Evolutionary conservation across 2,888 invertebrate genomes (phyloP).

Genomic region (Amorpha juglandis): DNA sequence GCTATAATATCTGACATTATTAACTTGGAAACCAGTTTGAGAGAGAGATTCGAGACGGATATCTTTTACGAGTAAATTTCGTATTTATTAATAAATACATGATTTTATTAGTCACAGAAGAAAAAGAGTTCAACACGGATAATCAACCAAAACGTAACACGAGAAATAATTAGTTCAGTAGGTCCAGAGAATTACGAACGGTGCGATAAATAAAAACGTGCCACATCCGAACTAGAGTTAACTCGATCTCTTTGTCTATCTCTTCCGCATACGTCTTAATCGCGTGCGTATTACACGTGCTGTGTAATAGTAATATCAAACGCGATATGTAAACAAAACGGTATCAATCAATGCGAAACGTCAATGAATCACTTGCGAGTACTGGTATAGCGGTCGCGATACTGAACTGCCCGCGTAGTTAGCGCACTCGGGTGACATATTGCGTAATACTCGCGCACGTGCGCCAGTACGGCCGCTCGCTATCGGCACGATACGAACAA

Average conservation of each 20-base stretch:
- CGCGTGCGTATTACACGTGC: slow-evolving; percentile 23
- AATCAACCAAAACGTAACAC: not conserved
- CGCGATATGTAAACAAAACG: slow-evolving; percentile 32
- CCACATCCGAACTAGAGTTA: not conserved
- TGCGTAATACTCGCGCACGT: slow-evolving; percentile 3
- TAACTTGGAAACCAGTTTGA: not conserved
- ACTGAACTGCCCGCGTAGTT: slow-evolving; percentile 21
- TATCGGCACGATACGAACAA: not conserved
- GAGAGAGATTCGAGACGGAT: not conserved
- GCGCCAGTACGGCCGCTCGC: not conserved
- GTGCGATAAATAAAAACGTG: slow-evolving; percentile 3
- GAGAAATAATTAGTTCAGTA: slow-evolving; percentile 9
- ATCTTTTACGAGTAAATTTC: not conserved
- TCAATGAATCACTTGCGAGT: slow-evolving; percentile 41
- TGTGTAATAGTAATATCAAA: slow-evolving; percentile 14
- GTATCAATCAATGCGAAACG: slow-evolving; percentile 38
- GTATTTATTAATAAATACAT: not conserved
- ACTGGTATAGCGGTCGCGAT: not conserved
- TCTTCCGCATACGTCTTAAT: slow-evolving; percentile 11
- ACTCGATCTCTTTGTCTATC: not conserved
- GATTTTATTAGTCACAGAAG: not conserved
- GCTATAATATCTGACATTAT: not conserved
- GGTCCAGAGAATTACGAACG: slow-evolving; percentile 13
- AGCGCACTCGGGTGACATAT: slow-evolving; percentile 12
- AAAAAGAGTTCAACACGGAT: not conserved